Percentiles rank a stretch among this genome's conserved stretches.
phyloP scores from a whole-genome alignment of 2,113 vertebrate genomes.

The Apeltes quadracus region DNA sequence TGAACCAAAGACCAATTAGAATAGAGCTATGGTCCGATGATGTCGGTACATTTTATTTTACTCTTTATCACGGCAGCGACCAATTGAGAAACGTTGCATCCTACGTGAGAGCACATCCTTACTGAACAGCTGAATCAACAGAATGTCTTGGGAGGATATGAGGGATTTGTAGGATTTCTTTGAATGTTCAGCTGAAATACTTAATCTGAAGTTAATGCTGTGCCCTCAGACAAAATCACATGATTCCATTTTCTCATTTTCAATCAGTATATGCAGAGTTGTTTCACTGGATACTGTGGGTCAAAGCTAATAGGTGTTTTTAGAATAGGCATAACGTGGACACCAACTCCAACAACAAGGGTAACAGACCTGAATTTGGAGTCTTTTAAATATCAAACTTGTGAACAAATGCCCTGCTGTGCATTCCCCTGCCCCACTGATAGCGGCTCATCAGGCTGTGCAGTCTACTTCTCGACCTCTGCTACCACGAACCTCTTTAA shows the following conservation, averaged over 20 bases:
- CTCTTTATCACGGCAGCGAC: background rate
- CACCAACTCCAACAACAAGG: background rate
- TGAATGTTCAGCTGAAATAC: conserved; percentile 8
- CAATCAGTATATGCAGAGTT: background rate
- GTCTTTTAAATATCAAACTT: conserved; percentile 41
- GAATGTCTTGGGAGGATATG: conserved; percentile 1
- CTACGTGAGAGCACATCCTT: background rate
- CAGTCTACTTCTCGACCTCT: conserved; percentile 4
- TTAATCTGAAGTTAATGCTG: background rate
- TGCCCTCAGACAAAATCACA: background rate
- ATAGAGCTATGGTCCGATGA: background rate
- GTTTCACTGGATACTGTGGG: background rate
- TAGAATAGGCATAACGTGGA: background rate
- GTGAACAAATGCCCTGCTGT: conserved; percentile 19
- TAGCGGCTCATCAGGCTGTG: conserved; percentile 36
- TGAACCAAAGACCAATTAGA: background rate
- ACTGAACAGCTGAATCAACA: background rate
- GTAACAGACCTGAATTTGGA: conserved; percentile 19
- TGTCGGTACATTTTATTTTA: background rate
- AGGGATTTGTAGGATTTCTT: conserved; percentile 7
- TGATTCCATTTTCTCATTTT: background rate
- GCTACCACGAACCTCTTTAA: conserved; percentile 23
- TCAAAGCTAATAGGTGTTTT: background rate
- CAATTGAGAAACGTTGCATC: background rate
- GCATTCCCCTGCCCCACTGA: conserved; percentile 34